Evolutionary conservation across 2,113 vertebrate genomes (phyloP).

Genomic region (Callospermophilus lateralis): DNA sequence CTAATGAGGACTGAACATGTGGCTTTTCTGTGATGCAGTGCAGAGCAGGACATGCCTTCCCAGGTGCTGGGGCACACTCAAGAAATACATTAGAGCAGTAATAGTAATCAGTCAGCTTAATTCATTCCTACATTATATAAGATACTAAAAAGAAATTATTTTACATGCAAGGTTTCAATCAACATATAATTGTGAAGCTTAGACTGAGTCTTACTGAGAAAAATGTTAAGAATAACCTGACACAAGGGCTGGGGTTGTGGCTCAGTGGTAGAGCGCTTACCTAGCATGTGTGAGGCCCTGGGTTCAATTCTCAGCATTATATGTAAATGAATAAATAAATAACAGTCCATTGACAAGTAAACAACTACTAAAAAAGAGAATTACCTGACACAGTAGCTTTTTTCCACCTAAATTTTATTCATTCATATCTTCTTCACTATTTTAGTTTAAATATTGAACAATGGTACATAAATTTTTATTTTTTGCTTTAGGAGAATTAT

Average conservation of each 20-base stretch:
- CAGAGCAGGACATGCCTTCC: background rate
- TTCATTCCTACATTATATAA: background rate
- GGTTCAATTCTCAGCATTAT: no score
- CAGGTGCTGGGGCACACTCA: background rate
- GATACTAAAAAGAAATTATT: background rate
- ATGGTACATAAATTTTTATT: background rate
- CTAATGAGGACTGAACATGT: background rate
- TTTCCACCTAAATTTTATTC: background rate
- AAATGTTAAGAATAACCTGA: background rate
- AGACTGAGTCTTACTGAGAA: background rate
- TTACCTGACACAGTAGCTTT: background rate
- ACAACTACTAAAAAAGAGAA: no score
- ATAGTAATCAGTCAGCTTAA: background rate
- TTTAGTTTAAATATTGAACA: background rate
- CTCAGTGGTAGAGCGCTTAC: no score
- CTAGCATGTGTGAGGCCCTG: no score
- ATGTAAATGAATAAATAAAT: no score
- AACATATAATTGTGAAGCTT: background rate
- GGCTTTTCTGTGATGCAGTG: background rate
- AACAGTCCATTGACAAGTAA: no score
- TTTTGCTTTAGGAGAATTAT: slow-evolving; percentile 11
- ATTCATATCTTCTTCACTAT: background rate
- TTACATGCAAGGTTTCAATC: background rate
- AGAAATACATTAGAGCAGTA: background rate
- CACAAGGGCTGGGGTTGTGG: no score